Conservation (phyloP, 1,140 invertebrate species). For the Diachasma alloeum region DNA sequence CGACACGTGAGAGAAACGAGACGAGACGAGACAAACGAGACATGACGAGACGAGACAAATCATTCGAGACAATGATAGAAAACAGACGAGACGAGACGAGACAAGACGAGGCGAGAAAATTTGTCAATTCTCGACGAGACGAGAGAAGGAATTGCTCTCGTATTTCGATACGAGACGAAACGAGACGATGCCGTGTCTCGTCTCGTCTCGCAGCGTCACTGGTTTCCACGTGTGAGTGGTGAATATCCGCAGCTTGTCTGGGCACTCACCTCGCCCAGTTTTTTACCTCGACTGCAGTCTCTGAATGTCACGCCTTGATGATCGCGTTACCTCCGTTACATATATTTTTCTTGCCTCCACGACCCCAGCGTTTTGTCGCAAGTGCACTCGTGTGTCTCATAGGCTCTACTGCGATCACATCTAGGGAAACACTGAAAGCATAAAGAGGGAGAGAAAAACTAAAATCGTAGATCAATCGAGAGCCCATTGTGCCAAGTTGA, state of each 20-base stretch:
- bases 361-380: slow-evolving; percentile 13
- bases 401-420: not conserved
- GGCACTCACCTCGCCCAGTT: not conserved
- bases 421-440: not conserved
- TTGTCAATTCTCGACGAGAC: too few species aligned
- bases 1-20: too few species aligned
- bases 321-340: slow-evolving; percentile 47
- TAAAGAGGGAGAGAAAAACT: not conserved
- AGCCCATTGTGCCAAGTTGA: not conserved
- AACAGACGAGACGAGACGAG: too few species aligned
- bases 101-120: too few species aligned
- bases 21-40: too few species aligned
- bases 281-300: not conserved
- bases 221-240: slow-evolving; percentile 5
- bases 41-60: too few species aligned
- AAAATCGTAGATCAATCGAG: not conserved
- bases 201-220: too few species aligned
- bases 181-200: too few species aligned
- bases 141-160: too few species aligned
- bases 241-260: not conserved
- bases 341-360: slow-evolving; percentile 23
- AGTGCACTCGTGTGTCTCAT: not conserved
- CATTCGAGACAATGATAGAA: too few species aligned
- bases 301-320: slow-evolving; percentile 44
- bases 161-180: too few species aligned